Evolutionary conservation across 2,113 vertebrate genomes (phyloP), one percentile per base, ranked within the genome.

Genomic region (Siniperca knerii): DNA sequence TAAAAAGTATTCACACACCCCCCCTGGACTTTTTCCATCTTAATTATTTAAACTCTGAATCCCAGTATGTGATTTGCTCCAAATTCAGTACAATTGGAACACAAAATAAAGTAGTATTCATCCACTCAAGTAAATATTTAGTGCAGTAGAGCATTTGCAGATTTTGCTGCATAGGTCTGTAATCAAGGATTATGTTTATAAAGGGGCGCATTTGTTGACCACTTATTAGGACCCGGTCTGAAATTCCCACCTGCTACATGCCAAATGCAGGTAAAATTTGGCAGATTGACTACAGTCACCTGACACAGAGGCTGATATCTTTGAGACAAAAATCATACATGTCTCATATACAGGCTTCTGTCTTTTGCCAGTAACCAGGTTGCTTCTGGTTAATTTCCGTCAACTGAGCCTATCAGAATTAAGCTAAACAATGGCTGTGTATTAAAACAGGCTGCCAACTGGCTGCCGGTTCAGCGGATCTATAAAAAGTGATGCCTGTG

Each of bases 31-130:
- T 23, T 42, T 61, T 64, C 64, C 0, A 0, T 55, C 23, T 52
- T 6, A 66, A 57, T 29, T 46, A 2, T n/a, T 48, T 16, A 67
- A 66, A 44, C 21, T 40, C 4, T 62, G 33, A 52, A 37, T 64
- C 44, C 21, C 11, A 3, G 60, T 18, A 33, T 6, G 42, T 4
- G 66, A 29, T 29, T 0, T n/a, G n/a, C 65, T 65, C 48, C 60
- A 57, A 65, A 33, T 0, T 12, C 48, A n/a, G 18, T 55, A 8
- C 8, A 72, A 12, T 0, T 21, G 21, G 37, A 44, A 66, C 12
- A 64, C 6, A 46, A 46, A 46, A 25, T 5, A 23, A 60, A 46
- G 44, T 18, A 57, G 40, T 60, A 58, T 67, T 58, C 6, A 8
- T n/a, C 21, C 21, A 25, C 69, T 73, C 29, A 81, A 44, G 11